These are phyloP conservation scores for Pterostichus niger DNA, from an alignment of 2,888 invertebrate genomes.

Conservation along the genomic window DNA sequence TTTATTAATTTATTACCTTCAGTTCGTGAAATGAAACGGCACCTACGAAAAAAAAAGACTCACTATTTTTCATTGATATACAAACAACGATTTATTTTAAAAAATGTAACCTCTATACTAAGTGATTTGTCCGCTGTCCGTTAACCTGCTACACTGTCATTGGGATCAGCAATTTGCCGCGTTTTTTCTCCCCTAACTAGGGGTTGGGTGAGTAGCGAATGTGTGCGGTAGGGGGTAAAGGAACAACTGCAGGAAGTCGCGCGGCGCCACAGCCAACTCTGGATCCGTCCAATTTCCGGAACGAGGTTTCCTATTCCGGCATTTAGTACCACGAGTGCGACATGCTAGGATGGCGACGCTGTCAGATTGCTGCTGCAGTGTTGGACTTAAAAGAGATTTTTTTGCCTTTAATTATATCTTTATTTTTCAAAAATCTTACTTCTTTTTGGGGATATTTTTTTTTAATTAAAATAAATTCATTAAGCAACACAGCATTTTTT, in stretches of 20 bases:
- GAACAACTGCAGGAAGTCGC: constrained; percentile 50
- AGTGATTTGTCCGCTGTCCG: no score
- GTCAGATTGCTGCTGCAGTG: constrained; percentile 4
- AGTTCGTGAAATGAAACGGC: no score
- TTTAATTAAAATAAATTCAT: no score
- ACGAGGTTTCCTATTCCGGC: constrained; percentile 75
- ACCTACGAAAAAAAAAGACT: no score
- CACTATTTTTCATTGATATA: no score
- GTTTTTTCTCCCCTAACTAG: neutral
- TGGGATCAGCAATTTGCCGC: constrained; percentile 17
- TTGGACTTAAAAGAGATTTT: neutral
- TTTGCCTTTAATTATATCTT: no score
- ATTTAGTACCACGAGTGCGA: constrained; percentile 71
- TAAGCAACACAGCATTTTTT: no score
- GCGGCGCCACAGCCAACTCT: constrained; percentile 71
- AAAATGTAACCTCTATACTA: no score
- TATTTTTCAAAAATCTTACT: no score
- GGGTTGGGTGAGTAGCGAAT: neutral
- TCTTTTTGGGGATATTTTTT: no score
- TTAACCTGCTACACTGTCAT: neutral
- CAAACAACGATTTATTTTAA: no score
- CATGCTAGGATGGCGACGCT: constrained; percentile 7
- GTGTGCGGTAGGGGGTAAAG: neutral
- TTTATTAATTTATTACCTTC: no score
- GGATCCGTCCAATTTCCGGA: constrained; percentile 75